A percentile compares a stretch with the other conserved stretches of the same genome.
phyloP scores from a whole-genome alignment of 1,140 invertebrate species.

The Eupeodes corollae region DNA sequence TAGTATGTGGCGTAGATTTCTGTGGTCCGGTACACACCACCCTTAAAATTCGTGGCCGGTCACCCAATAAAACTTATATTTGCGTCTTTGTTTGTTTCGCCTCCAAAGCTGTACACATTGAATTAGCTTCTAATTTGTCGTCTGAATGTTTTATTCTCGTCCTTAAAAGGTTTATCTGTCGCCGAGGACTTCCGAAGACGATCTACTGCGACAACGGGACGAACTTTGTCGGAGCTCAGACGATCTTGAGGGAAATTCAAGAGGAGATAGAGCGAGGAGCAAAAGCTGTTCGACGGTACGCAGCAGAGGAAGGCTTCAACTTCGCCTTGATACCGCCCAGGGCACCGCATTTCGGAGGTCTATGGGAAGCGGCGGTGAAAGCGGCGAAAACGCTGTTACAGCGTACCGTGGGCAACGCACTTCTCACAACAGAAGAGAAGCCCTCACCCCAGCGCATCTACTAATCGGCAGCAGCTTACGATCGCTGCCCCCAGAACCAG shows the following conservation, averaged over 20 bases:
- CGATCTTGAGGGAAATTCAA: slow-evolving; percentile 5
- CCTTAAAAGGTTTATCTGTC: slow-evolving; percentile 11
- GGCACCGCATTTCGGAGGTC: slow-evolving; percentile 7
- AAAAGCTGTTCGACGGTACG: background rate
- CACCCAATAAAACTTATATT: slow-evolving; percentile 8
- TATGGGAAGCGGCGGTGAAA: no score
- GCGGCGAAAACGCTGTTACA: no score
- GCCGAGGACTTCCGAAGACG: slow-evolving; percentile 7
- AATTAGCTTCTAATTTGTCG: slow-evolving; percentile 14
- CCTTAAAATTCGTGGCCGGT: slow-evolving; percentile 2
- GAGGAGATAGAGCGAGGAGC: background rate
- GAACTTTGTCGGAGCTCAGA: no score
- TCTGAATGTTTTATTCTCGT: slow-evolving; percentile 10
- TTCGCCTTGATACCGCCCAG: slow-evolving; percentile 7
- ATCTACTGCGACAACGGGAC: slow-evolving; percentile 27
- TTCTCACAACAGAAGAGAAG: no score
- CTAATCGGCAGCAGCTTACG: no score
- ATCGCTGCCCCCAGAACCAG: no score
- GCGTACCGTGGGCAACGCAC: no score
- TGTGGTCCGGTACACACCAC: slow-evolving; percentile 5
- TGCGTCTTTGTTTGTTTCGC: slow-evolving; percentile 16
- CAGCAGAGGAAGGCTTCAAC: background rate
- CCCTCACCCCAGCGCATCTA: no score
- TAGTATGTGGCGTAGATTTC: slow-evolving; percentile 6
- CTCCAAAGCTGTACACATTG: slow-evolving; percentile 23